These are phyloP conservation scores for Diarsia mendica DNA, from an alignment of 2,888 invertebrate species.

Conservation along the genomic window DNA sequence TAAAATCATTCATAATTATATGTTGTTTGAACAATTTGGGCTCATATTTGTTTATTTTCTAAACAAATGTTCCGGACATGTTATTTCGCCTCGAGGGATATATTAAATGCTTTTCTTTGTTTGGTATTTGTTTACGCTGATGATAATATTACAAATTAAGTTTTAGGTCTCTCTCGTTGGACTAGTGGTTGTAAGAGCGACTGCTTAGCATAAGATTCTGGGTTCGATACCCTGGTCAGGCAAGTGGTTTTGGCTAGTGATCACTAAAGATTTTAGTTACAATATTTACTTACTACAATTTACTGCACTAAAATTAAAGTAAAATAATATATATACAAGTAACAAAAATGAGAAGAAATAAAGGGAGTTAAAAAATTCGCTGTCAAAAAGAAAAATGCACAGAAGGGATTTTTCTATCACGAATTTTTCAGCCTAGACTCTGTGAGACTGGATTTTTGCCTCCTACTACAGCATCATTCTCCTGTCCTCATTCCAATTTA, in stretches of 20 bases:
- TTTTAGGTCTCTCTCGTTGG: not conserved
- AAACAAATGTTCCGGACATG: conserved; percentile 33
- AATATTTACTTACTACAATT: too few relatives aligned
- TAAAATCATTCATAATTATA: conserved; percentile 22
- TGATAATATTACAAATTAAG: conserved; percentile 12
- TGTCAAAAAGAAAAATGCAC: too few relatives aligned
- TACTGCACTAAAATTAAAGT: too few relatives aligned
- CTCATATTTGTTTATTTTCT: conserved; percentile 35
- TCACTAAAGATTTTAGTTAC: too few relatives aligned
- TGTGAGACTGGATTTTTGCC: too few relatives aligned
- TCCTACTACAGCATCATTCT: too few relatives aligned
- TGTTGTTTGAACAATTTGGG: conserved; percentile 18
- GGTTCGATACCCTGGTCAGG: not conserved
- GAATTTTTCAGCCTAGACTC: too few relatives aligned
- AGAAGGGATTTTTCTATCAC: not conserved
- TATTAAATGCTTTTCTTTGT: conserved; percentile 31
- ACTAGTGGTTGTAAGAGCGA: not conserved
- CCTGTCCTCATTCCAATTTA: too few relatives aligned
- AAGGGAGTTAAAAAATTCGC: too few relatives aligned
- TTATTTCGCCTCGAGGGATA: conserved; percentile 34
- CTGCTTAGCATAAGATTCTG: not conserved
- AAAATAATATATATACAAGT: too few relatives aligned
- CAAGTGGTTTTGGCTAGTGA: not conserved
- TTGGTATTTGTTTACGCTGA: conserved; percentile 23
- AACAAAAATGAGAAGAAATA: too few relatives aligned